Percentiles rank a stretch among this genome's conserved stretches.
Conservation (phyloP, 2,113 vertebrate species). For the Camelus bactrianus region DNA sequence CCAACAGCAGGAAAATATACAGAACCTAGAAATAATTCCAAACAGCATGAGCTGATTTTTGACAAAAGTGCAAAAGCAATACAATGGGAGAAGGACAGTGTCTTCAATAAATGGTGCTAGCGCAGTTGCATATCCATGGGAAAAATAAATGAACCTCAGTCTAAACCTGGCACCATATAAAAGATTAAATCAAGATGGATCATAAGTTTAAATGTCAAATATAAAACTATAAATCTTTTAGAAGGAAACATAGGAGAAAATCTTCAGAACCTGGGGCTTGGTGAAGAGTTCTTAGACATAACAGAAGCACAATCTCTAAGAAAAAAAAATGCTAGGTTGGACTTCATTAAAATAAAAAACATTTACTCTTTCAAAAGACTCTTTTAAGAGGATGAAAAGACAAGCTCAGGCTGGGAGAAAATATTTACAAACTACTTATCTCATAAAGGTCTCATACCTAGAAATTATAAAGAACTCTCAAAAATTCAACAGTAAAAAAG, state of each 20-base stretch:
- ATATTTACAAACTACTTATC: not conserved
- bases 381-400: not conserved
- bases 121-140: not conserved
- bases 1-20: not conserved
- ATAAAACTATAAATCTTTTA: too few relatives aligned
- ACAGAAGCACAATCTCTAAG: too few relatives aligned
- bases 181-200: too few relatives aligned
- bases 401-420: not conserved
- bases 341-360: not conserved
- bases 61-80: not conserved
- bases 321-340: too few relatives aligned
- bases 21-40: not conserved
- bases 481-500: not conserved
- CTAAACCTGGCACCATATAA: not conserved
- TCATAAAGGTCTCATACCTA: not conserved
- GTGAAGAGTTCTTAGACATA: too few relatives aligned
- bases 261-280: too few relatives aligned
- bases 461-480: not conserved
- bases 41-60: not conserved
- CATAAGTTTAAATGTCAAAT: too few relatives aligned
- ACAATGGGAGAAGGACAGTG: not conserved
- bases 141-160: not conserved
- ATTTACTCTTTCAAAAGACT: not conserved
- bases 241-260: too few relatives aligned
- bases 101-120: not conserved